Evolutionary conservation across 2,113 vertebrate species (phyloP), one percentile per base, ranked within the genome.

Genomic region (Scatophagus argus): DNA sequence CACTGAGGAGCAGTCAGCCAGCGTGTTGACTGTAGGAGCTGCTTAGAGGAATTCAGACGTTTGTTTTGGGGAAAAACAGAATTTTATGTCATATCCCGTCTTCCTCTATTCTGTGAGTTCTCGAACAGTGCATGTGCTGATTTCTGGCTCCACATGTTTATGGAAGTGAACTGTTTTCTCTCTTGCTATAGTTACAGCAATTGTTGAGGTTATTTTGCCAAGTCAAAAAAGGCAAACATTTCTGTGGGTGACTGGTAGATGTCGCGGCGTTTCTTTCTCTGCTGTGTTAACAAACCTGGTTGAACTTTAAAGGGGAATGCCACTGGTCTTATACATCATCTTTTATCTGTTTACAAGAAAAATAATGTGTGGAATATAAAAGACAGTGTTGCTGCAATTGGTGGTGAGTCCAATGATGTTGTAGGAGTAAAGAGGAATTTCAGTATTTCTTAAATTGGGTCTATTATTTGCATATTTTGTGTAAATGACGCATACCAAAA

Each of bases 41-140:
- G 55, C 62, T 82, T 87, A 46, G 21, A 41, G 62, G 43, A 49
- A 46, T 51, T 55, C 51, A 25, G 19, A 64, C 16, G 27, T 72
- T 29, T 56, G 58, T 29, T 49, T 21, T 19, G 12, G 27, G 7
- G 32, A 14, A 44, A 55, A 52, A 51, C 46, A 17, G 63, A 54
- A 31, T 13, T 39, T 2, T 41, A 49, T 17, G n/a, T 44, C 21
- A 59, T 23, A 6, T 7, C 16, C 19, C 31, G 25, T 8, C 34
- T 47, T 17, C 16, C 16, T 49, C 63, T 60, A 19, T 49, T 61
- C 58, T 73, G 39, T 23, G 59, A 51, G 39, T 32, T 71, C 46
- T 21, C 0, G 0, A 59, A 54, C 41, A 72, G 39, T 46, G 66
- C 41, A 25, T 46, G 7, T 21, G 52, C 47, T n/a, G 8, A 34